phyloP scores from a whole-genome alignment of 2,113 vertebrate genomes.

The Leptocoma aspasia region DNA sequence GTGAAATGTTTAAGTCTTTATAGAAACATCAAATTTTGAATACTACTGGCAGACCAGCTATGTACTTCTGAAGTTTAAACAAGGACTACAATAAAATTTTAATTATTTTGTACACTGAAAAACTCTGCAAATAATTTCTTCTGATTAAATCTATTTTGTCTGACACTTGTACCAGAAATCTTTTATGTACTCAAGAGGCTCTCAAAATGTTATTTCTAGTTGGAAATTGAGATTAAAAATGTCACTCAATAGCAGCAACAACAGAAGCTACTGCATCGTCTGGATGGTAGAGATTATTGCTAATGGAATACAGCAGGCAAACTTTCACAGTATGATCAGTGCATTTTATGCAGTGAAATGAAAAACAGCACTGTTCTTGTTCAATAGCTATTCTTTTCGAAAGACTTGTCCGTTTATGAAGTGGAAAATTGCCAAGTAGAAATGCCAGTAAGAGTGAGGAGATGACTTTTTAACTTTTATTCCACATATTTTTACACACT shows the following conservation, averaged over 20 bases:
- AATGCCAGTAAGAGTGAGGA: neutral
- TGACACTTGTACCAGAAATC: neutral
- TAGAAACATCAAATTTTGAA: neutral
- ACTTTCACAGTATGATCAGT: neutral
- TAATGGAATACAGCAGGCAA: neutral
- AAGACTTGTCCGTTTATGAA: neutral
- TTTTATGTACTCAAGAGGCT: neutral
- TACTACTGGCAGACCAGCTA: neutral
- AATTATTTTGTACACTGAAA: neutral
- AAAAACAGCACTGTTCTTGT: neutral
- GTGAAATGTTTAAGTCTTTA: neutral
- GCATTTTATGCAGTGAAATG: neutral
- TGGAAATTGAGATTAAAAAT: constrained; percentile 43
- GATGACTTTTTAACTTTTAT: neutral
- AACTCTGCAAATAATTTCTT: constrained; percentile 19
- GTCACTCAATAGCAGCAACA: constrained; percentile 25
- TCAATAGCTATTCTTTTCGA: neutral
- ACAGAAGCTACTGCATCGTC: neutral
- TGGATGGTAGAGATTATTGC: neutral
- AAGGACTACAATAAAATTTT: neutral
- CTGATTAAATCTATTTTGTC: constrained; percentile 1
- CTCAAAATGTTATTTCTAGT: neutral
- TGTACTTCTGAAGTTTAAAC: neutral
- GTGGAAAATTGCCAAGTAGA: neutral
- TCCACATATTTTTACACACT: neutral